Base-by-base conservation (phyloP, 2,113 vertebrate species). In the Ceyx margarethae region DNA sequence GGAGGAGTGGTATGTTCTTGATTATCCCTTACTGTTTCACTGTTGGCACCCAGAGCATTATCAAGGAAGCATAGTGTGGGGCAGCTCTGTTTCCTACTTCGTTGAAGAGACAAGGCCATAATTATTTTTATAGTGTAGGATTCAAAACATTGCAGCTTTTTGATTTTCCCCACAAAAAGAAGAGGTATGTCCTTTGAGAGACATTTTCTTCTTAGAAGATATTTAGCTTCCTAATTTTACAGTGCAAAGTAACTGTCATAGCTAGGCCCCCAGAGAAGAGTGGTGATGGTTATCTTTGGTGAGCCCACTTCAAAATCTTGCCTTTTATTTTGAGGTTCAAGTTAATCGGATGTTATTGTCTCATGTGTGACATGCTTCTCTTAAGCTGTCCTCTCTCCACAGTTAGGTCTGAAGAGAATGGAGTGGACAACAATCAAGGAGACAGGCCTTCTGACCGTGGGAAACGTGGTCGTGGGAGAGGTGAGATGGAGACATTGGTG, bases 331-430 rank as follows among this genome's bases (percentile, higher is more conserved):
- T 57, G 22, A 8, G 9, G 5, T 82, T 85, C 3, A 3, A 5
- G 11, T 93, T 79, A 81, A 60, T 15, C 53, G 79, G 54, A 16
- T 65, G 64, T 13, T 73, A 6, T 37, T 83, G 43, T 54, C 37
- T 77, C 33, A 25, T 46, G 6, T 12, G 2, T 2, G 2, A 53
- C 40, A 90, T 50, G 8, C 29, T 45, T 89, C 35, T 85, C 5
- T 87, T 89, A 95, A 94, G 93, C n/a, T 94, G 9, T 93, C 3
- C 29, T 94, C 26, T 91, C 15, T 85, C 65, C 77, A 23, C 93
- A 99, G 99, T 98, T 91, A 98, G 98, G 93, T 79, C 96, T 33
- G 99, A 99, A 95, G 99, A 99, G 94, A 99, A 99, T 85, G 99
- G 98, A 60, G 98, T 99, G 96, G 99, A 99, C 88, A 97, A 80